Base-by-base conservation (phyloP, 2,797 vertebrate species). In the Dicrostonyx torquatus region DNA sequence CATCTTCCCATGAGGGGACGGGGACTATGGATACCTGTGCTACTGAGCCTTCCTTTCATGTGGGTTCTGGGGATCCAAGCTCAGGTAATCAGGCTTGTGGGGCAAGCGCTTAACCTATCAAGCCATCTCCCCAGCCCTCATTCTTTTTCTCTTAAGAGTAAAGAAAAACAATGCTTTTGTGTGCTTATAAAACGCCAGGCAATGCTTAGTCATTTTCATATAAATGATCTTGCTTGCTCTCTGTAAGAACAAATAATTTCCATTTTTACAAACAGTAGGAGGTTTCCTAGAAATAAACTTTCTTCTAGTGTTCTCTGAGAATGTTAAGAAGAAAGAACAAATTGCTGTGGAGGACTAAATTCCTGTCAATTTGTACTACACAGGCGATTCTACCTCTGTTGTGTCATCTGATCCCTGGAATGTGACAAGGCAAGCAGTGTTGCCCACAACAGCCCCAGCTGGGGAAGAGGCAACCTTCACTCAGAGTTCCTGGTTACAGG, bases 191-290 rank as follows among this genome's bases (percentile, higher is more conserved):
- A 53, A 72, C 53, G 37, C 26, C 58, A 45, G 40, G 22, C 60
- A 82, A 45, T 73, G 40, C 58, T 58, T 62, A 58, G 55, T 92
- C 80, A 93, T 86, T 89, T 94, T 79, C 68, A 91, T 13, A n/a
- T 87, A 76, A 37, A 60, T 90, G 22, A 93, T 92, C 31, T 95
- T 8, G 60, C 58, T 95, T 53, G 5, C 37, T 95, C 10, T 89
- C 76, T 45, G 90, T 80, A 93, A 94, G 79, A 95, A 82, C 43
- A 94, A 26, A 92, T 87, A 37, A 45, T 53, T 91, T 91, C 15
- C 45, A 85, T 34, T 91, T 76, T 84, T 91, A 76, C 58, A 76
- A 85, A 76, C 89, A 40, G 20, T 50, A 55, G 34, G 73, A 90
- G 45, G 55, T 84, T 66, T 89, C 84, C 73, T 82, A 58, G 90